Evolutionary conservation across 30 jellyfish, hydroid and myxozoan species (phyloP).

Genomic region (Aurelia coerulea): DNA sequence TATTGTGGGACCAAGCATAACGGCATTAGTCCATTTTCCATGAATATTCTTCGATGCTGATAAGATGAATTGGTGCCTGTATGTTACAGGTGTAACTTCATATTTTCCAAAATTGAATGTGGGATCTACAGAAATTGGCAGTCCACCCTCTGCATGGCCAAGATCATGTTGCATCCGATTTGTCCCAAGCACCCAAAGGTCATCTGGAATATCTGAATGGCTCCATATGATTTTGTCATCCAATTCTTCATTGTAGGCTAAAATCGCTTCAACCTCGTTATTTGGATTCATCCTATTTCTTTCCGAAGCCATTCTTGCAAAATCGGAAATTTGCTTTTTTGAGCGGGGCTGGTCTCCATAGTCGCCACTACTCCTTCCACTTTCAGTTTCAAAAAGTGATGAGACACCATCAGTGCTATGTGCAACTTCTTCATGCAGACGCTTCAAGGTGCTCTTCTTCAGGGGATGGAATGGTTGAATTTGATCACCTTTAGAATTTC

Average conservation of each 20-base stretch:
- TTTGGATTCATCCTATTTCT: neutral
- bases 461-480: neutral
- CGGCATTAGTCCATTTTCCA: neutral
- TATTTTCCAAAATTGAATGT: neutral
- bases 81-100: neutral
- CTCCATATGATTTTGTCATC: neutral
- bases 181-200: neutral
- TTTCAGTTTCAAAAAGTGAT: neutral
- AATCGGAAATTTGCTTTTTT: slow-evolving; percentile 3
- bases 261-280: neutral
- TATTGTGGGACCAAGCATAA: neutral
- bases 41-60: neutral
- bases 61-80: neutral
- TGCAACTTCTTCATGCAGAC: neutral
- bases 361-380: neutral
- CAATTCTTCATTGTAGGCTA: slow-evolving; percentile 9
- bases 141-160: neutral
- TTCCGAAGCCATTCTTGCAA: neutral
- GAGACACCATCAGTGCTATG: neutral
- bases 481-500: neutral
- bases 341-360: slow-evolving; percentile 10
- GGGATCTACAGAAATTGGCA: neutral
- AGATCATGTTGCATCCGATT: slow-evolving; percentile 6
- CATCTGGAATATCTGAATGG: neutral
- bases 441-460: slow-evolving; percentile 1